Evolutionary conservation across 2,888 invertebrate species (phyloP).

Genomic region (Podabrus alpinus): DNA sequence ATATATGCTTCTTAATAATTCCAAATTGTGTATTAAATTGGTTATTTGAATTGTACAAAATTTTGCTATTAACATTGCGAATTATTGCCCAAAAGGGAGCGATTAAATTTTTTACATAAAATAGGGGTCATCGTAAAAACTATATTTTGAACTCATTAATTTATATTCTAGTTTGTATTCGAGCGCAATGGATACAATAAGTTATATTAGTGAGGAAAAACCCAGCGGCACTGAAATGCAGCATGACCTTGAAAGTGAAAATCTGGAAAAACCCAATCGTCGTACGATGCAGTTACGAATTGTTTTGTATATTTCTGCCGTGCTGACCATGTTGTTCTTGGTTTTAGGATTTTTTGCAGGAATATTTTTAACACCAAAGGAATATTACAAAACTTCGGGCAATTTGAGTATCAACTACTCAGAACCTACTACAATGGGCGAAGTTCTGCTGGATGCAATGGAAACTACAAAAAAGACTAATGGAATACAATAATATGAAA

Average conservation of each 20-base stretch:
- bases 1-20: constrained; percentile 14
- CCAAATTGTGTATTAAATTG: constrained; percentile 6
- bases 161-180: background rate
- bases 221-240: background rate
- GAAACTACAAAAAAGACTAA: too few species aligned
- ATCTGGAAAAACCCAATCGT: background rate
- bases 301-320: background rate
- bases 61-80: background rate
- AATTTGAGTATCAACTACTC: background rate
- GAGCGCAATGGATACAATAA: background rate
- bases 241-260: background rate
- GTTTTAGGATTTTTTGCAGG: background rate
- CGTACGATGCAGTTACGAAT: background rate
- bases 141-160: background rate
- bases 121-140: background rate
- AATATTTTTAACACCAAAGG: background rate
- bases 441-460: background rate
- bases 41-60: constrained; percentile 3
- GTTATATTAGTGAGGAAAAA: background rate
- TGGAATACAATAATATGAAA: too few species aligned
- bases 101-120: background rate
- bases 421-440: background rate
- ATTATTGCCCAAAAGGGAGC: background rate
- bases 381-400: background rate
- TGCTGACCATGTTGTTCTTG: background rate